phyloP scores from a whole-genome alignment of 2,888 invertebrate genomes.

The Drosophila colorata region DNA sequence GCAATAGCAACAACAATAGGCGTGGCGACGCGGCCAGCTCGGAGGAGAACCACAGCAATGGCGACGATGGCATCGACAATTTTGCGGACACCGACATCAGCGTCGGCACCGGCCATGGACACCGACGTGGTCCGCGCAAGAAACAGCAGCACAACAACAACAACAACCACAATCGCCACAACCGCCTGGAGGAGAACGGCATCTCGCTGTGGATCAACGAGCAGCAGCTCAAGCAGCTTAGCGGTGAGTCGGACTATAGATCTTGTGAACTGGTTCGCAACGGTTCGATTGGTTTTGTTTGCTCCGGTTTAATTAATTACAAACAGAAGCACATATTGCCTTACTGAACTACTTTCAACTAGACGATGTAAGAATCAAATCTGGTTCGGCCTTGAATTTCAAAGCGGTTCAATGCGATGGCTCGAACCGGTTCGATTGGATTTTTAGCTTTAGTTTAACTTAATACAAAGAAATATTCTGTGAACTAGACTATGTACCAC shows the following conservation, averaged over 20 bases:
- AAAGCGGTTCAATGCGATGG: no score
- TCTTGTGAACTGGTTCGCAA: not conserved
- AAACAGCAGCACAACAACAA: slow-evolving; percentile 52
- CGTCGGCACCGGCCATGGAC: slow-evolving; percentile 40
- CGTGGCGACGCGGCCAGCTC: slow-evolving; percentile 63
- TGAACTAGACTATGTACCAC: no score
- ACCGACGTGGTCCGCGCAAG: slow-evolving; percentile 55
- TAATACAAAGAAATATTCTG: no score
- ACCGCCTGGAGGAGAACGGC: slow-evolving; percentile 85
- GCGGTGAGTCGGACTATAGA: slow-evolving; percentile 87
- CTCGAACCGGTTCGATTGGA: no score
- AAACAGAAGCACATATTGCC: no score
- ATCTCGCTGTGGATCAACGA: slow-evolving; percentile 96
- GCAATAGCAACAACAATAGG: slow-evolving; percentile 48
- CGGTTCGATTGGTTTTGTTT: not conserved
- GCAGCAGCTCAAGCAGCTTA: slow-evolving; percentile 95
- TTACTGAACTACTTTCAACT: not conserved
- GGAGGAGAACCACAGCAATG: slow-evolving; percentile 59
- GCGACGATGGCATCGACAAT: slow-evolving; percentile 54
- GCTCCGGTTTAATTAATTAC: not conserved
- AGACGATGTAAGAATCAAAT: no score
- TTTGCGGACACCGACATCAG: slow-evolving; percentile 54
- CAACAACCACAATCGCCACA: slow-evolving; percentile 68
- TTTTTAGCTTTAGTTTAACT: no score
- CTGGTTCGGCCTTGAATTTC: no score